These are phyloP conservation scores for Onychorhynchus coronatus DNA, from an alignment of 2,113 vertebrate genomes.

Conservation along the genomic window DNA sequence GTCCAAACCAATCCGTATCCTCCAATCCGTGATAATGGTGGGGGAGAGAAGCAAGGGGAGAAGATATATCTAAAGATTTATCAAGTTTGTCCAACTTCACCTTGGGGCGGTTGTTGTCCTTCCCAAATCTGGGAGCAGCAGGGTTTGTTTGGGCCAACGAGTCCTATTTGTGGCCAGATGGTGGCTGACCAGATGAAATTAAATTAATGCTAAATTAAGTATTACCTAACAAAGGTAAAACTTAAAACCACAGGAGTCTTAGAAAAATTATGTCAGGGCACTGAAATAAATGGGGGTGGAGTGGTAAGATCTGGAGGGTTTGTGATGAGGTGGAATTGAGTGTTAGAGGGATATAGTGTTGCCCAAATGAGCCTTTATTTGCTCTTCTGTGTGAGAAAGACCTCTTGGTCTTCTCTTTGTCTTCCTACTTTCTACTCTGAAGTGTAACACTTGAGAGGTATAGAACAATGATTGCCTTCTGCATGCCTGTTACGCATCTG, in stretches of 20 bases:
- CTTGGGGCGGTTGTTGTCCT: not conserved
- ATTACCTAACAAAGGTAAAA: not conserved
- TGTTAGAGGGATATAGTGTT: not conserved
- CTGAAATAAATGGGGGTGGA: not conserved
- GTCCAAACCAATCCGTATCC: not conserved
- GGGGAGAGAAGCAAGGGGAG: not conserved
- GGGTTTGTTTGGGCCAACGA: accelerated
- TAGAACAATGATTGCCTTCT: accelerated
- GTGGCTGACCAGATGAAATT: not conserved
- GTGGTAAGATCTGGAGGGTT: not conserved
- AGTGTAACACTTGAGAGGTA: not conserved
- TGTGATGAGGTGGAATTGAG: not conserved
- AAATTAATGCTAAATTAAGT: not conserved
- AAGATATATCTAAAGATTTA: too few species aligned
- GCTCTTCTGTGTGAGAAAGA: not conserved
- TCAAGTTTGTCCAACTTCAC: not conserved
- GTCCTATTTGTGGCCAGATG: not conserved
- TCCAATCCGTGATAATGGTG: not conserved
- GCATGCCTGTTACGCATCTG: not conserved
- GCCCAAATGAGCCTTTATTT: not conserved
- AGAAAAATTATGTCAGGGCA: not conserved
- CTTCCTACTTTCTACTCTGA: not conserved
- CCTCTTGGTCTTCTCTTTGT: not conserved
- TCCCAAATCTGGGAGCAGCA: not conserved
- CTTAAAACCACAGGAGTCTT: not conserved